phyloP scores from a whole-genome alignment of 2,888 invertebrate species.

The Dryobota labecula region DNA sequence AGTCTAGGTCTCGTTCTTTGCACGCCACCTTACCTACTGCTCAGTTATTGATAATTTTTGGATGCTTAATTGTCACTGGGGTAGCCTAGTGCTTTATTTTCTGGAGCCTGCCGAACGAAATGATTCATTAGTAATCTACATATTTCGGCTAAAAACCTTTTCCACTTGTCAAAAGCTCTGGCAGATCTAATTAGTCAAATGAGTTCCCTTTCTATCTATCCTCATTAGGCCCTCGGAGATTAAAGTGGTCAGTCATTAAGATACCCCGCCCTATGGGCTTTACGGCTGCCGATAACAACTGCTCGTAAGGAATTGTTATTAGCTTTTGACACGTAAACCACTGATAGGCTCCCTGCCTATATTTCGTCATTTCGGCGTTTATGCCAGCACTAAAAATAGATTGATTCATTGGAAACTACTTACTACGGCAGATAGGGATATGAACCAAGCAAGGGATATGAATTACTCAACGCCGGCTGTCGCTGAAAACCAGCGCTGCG shows the following conservation, averaged over 20 bases:
- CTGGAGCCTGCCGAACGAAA: not conserved
- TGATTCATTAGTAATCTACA: slow-evolving; percentile 3
- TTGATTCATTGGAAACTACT: slow-evolving; percentile 8
- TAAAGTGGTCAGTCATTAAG: slow-evolving; percentile 55
- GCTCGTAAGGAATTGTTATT: slow-evolving; percentile 49
- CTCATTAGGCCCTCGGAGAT: slow-evolving; percentile 48
- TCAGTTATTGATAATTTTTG: not conserved
- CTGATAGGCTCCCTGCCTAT: slow-evolving; percentile 9
- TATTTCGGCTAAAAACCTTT: not conserved
- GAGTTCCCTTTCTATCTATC: slow-evolving; percentile 21
- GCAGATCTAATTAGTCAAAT: slow-evolving; percentile 49
- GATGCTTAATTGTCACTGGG: not conserved
- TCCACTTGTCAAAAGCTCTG: not conserved
- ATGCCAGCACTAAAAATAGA: slow-evolving; percentile 16
- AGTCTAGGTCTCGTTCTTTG: not conserved
- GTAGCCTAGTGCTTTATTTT: not conserved
- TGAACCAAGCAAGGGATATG: no score
- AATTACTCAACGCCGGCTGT: no score
- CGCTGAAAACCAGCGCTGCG: no score
- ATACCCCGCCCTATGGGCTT: slow-evolving; percentile 51
- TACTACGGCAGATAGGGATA: not conserved
- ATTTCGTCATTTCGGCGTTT: not conserved
- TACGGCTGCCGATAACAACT: slow-evolving; percentile 45
- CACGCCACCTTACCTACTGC: not conserved
- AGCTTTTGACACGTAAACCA: slow-evolving; percentile 45